Conservation (phyloP, 2,113 vertebrate genomes). For the Bombycilla garrulus region DNA sequence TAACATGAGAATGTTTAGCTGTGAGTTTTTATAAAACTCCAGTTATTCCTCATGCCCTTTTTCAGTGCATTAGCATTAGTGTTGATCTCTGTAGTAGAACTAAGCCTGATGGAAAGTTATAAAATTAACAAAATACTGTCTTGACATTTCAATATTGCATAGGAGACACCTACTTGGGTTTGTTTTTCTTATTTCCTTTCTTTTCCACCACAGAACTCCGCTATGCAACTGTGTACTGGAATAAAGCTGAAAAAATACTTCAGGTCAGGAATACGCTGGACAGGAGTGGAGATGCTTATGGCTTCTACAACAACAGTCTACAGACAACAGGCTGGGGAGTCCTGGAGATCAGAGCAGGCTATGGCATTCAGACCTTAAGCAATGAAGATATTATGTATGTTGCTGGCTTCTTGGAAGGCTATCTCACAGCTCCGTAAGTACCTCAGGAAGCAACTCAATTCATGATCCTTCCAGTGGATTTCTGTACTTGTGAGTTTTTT, state of each 20-base stretch:
- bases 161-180: background rate
- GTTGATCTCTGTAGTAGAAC: background rate
- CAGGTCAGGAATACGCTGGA: conserved; percentile 78
- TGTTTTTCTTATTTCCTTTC: background rate
- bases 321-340: conserved; percentile 84
- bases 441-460: background rate
- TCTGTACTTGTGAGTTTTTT: background rate
- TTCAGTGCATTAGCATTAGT: background rate
- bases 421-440: conserved; percentile 88
- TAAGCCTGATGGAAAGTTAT: background rate
- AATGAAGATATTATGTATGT: conserved; percentile 84
- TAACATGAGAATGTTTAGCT: background rate
- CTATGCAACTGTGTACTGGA: conserved; percentile 85
- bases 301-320: conserved; percentile 84
- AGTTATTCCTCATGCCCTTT: background rate
- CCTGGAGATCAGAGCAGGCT: conserved; percentile 87
- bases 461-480: background rate
- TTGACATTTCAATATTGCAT: background rate
- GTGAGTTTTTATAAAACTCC: background rate
- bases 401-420: conserved; percentile 89
- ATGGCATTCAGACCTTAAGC: conserved; percentile 72
- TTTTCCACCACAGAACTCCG: conserved; percentile 44
- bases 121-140: background rate
- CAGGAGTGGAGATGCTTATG: conserved; percentile 80
- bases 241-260: conserved; percentile 70